Percentiles rank a stretch among this genome's conserved stretches.
Evolutionary conservation across 2,888 invertebrate genomes (phyloP).

Genomic region (Hemithea aestivaria): DNA sequence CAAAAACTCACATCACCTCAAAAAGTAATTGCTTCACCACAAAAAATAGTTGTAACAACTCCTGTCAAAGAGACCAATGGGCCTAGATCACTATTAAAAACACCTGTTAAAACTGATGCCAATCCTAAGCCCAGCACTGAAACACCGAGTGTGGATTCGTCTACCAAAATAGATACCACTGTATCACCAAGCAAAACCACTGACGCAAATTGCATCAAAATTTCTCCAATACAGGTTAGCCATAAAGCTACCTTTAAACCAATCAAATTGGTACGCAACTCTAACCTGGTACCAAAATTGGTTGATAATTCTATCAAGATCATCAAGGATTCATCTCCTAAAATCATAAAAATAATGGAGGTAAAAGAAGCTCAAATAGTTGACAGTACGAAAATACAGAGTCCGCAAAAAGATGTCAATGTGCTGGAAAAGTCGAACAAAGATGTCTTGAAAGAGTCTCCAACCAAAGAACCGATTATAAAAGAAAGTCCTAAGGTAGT

Average conservation of each 20-base stretch:
- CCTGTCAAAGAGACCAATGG: constrained; percentile 4
- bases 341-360: constrained; percentile 12
- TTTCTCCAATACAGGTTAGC: constrained; percentile 1
- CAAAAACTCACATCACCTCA: neutral
- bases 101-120: constrained; percentile 1
- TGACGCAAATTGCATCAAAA: constrained; percentile 16
- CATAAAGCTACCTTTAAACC: constrained; percentile 15
- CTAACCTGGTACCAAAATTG: constrained; percentile 2
- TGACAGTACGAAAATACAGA: constrained; percentile 1
- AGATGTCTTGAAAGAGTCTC: neutral
- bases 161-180: constrained; percentile 22
- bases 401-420: neutral
- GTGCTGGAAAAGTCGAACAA: neutral
- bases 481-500: neutral
- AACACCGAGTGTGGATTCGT: constrained; percentile 36
- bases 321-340: constrained; percentile 7
- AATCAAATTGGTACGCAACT: constrained; percentile 2
- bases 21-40: constrained; percentile 7
- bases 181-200: constrained; percentile 6
- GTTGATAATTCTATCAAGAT: neutral
- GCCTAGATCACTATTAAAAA: neutral
- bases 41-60: constrained; percentile 1
- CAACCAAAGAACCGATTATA: neutral
- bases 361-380: neutral
- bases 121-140: constrained; percentile 14